Percentiles rank a stretch among this genome's conserved stretches.
These are phyloP conservation scores for Rhynchonycteris naso DNA, from an alignment of 2,797 vertebrate species.

Conservation along the genomic window DNA sequence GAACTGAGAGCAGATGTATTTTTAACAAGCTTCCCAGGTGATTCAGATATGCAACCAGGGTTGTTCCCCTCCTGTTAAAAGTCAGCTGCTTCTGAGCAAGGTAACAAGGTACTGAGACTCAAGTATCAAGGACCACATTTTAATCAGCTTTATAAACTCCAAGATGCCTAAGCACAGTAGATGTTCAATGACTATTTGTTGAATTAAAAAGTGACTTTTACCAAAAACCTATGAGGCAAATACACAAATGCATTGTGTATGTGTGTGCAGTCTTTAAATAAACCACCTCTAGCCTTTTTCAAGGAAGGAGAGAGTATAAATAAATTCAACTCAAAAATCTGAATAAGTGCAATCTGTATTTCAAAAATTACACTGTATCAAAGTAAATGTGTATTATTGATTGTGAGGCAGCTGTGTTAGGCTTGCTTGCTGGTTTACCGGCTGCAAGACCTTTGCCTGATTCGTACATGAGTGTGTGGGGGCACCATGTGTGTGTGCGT, in stretches of 20 bases:
- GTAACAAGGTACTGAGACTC: neutral
- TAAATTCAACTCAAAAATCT: conserved; percentile 1
- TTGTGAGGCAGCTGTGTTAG: neutral
- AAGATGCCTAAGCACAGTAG: neutral
- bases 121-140: neutral
- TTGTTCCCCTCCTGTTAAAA: neutral
- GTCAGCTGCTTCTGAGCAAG: neutral
- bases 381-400: neutral
- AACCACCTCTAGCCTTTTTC: conserved; percentile 7
- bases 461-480: too few relatives aligned
- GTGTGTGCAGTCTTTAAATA: neutral
- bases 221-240: neutral
- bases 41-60: neutral
- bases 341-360: conserved; percentile 9
- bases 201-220: conserved; percentile 14
- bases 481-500: too few relatives aligned
- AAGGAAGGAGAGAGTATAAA: neutral
- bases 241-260: neutral
- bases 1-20: neutral
- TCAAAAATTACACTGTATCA: conserved; percentile 15
- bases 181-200: neutral
- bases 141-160: neutral
- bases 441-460: too few relatives aligned
- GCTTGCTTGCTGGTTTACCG: too few relatives aligned
- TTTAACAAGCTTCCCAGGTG: conserved; percentile 48